Percentiles rank a stretch among this genome's conserved stretches.
phyloP scores from a whole-genome alignment of 2,113 vertebrate species.

The Gobio gobio region DNA sequence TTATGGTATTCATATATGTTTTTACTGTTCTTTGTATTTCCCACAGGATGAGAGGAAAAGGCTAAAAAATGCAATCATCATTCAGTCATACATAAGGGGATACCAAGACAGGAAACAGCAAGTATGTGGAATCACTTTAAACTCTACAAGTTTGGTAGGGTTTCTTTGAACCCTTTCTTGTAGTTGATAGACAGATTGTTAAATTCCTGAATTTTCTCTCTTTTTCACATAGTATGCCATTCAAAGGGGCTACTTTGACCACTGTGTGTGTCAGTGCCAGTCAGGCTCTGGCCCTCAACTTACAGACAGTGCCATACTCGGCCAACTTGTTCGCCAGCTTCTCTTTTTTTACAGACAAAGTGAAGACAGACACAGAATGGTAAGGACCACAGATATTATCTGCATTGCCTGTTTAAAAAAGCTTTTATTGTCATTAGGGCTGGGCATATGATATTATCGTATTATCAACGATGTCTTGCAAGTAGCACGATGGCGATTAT shows the following conservation, averaged over 20 bases:
- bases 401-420: constrained; percentile 2
- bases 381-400: constrained; percentile 68
- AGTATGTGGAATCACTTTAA: constrained; percentile 73
- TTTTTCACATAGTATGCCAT: constrained; percentile 80
- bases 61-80: constrained; percentile 94
- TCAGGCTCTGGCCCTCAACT: constrained; percentile 73
- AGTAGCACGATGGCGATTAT: no score
- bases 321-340: constrained; percentile 87
- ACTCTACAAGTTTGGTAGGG: background rate
- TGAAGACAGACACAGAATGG: constrained; percentile 92
- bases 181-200: background rate
- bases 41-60: constrained; percentile 91
- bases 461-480: no score
- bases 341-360: constrained; percentile 95
- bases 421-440: background rate
- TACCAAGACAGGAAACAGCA: constrained; percentile 93
- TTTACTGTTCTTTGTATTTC: constrained; percentile 1
- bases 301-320: constrained; percentile 78
- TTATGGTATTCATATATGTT: background rate
- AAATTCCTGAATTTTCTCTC: background rate
- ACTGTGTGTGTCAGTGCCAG: constrained; percentile 77
- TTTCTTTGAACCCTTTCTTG: background rate
- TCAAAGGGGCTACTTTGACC: constrained; percentile 91
- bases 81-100: constrained; percentile 95
- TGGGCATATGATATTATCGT: no score